These are phyloP conservation scores for Oreohelix idahoensis DNA, from an alignment of 1,140 invertebrate genomes.

Conservation along the genomic window DNA sequence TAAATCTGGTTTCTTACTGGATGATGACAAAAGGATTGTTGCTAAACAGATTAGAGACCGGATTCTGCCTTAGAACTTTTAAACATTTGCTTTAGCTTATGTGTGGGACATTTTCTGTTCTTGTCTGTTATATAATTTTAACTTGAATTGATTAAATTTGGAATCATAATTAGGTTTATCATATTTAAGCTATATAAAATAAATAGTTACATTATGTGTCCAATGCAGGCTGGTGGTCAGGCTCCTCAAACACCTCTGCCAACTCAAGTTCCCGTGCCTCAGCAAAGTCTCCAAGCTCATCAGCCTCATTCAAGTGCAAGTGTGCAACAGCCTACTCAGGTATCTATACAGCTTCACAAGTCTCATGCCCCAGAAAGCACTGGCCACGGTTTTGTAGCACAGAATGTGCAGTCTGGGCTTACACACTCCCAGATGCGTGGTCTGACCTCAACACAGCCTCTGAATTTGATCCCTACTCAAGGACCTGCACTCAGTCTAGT, in stretches of 20 bases:
- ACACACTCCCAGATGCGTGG: background rate
- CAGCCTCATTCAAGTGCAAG: background rate
- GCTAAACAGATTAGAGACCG: constrained; percentile 87
- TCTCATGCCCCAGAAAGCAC: background rate
- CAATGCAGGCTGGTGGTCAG: background rate
- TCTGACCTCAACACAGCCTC: background rate
- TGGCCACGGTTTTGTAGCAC: constrained; percentile 14
- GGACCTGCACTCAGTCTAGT: constrained; percentile 14
- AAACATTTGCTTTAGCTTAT: background rate
- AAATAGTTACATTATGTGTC: background rate
- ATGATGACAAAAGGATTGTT: constrained; percentile 86
- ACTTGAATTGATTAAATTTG: background rate
- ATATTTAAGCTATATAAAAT: background rate
- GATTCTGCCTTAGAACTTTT: too few species aligned
- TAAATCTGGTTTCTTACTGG: constrained; percentile 68
- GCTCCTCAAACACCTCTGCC: background rate
- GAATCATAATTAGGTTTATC: background rate
- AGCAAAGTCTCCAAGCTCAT: background rate
- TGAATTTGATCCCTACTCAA: constrained; percentile 8
- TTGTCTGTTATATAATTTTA: too few species aligned
- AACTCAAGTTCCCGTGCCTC: background rate
- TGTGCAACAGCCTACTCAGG: constrained; percentile 8
- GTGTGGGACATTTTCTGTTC: background rate
- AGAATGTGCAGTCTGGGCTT: constrained; percentile 11
- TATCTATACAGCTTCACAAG: background rate